Conservation (phyloP, 2,888 invertebrate species). For the Microchrysa polita region DNA sequence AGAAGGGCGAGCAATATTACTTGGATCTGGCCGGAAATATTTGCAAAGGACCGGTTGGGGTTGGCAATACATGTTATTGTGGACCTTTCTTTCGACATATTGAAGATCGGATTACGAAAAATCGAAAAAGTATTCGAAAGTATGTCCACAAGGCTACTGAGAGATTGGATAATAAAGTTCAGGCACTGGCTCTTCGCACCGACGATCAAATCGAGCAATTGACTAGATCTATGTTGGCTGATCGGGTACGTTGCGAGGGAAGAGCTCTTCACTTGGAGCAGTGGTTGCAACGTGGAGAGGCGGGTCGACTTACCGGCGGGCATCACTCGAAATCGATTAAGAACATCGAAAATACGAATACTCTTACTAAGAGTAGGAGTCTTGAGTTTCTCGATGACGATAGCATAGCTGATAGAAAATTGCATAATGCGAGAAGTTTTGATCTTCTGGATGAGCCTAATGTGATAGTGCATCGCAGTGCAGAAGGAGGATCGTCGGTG, state of each 20-base stretch:
- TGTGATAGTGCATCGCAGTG: conserved; percentile 54
- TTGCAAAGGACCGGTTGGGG: conserved; percentile 93
- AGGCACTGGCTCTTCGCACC: conserved; percentile 78
- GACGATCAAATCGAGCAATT: conserved; percentile 77
- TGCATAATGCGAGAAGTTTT: conserved; percentile 66
- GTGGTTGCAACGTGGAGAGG: conserved; percentile 73
- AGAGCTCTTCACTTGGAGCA: conserved; percentile 75
- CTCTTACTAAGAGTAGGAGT: conserved; percentile 75
- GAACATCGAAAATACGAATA: conserved; percentile 68
- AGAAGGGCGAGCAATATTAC: conserved; percentile 92
- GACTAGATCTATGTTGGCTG: conserved; percentile 65
- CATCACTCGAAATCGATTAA: conserved; percentile 67
- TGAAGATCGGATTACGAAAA: conserved; percentile 81
- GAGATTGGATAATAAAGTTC: conserved; percentile 81
- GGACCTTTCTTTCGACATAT: conserved; percentile 90
- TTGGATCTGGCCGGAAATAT: conserved; percentile 94
- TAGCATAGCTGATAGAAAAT: conserved; percentile 58
- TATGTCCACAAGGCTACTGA: conserved; percentile 81
- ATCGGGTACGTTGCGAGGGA: conserved; percentile 64
- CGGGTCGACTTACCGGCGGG: conserved; percentile 69
- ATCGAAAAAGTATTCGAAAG: conserved; percentile 71
- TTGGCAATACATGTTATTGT: conserved; percentile 92
- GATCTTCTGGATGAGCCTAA: conserved; percentile 61
- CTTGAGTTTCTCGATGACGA: conserved; percentile 73
- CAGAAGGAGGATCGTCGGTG: conserved; percentile 50